A percentile compares a stretch with the other conserved stretches of the same genome.
Conservation (phyloP, 2,888 invertebrate species). For the Dugesia japonica region DNA sequence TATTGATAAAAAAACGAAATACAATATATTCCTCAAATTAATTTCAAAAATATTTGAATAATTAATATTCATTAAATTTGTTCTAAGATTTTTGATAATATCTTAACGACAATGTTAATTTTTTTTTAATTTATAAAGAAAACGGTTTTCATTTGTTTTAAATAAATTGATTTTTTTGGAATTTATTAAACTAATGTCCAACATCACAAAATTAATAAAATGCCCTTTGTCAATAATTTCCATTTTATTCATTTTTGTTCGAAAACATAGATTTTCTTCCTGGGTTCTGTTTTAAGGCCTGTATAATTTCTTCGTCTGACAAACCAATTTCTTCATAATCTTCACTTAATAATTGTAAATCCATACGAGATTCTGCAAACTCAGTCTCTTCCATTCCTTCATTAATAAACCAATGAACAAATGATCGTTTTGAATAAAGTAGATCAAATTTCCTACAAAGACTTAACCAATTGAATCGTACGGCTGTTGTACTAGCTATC, state of each 20-base stretch:
- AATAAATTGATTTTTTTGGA: not conserved
- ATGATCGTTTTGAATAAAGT: slow-evolving; percentile 36
- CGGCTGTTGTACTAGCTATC: slow-evolving; percentile 46
- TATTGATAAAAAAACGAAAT: not conserved
- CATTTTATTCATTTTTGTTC: too few species aligned
- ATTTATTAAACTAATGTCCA: not conserved
- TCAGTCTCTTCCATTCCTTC: slow-evolving; percentile 29
- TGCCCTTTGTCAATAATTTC: not conserved
- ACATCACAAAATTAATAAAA: not conserved
- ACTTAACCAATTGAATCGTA: slow-evolving; percentile 46
- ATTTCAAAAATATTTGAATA: not conserved
- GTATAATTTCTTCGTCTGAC: not conserved
- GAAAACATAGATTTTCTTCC: not conserved
- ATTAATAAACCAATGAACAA: slow-evolving; percentile 39
- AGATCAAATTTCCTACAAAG: slow-evolving; percentile 38
- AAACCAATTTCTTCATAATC: slow-evolving; percentile 35
- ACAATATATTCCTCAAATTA: not conserved
- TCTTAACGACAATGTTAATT: not conserved
- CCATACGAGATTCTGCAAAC: slow-evolving; percentile 36
- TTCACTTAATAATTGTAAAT: slow-evolving; percentile 35
- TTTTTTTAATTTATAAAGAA: not conserved
- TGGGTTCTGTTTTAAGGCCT: not conserved
- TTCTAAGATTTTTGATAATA: not conserved
- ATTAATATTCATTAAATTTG: not conserved
- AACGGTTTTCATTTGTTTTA: not conserved